Percentiles rank a stretch among this genome's conserved stretches.
These are phyloP conservation scores for Heteractis magnifica DNA, from an alignment of 92 coral and sea anemone genomes.

Conservation along the genomic window DNA sequence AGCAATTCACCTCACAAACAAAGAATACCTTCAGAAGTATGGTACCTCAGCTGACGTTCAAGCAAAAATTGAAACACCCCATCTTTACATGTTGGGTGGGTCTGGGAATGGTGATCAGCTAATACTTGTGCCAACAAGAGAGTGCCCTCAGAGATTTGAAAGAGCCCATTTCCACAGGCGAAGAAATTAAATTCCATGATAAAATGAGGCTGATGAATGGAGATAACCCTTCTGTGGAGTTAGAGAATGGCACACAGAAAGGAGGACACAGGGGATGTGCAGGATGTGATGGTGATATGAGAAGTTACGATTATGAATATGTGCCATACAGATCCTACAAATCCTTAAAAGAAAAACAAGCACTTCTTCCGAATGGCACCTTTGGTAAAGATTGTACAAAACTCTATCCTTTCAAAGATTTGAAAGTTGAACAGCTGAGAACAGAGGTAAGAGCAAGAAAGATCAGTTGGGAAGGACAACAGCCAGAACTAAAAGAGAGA, in stretches of 20 bases:
- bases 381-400: no score
- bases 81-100: constrained; percentile 19
- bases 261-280: not conserved
- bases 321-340: not conserved
- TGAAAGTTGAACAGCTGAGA: no score
- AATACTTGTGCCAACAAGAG: constrained; percentile 12
- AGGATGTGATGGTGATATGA: not conserved
- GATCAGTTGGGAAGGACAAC: no score
- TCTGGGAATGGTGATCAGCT: constrained; percentile 7
- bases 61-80: constrained; percentile 4
- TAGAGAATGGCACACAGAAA: not conserved
- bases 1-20: constrained; percentile 13
- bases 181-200: not conserved
- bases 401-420: no score
- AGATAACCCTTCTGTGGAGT: not conserved
- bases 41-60: not conserved
- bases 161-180: not conserved
- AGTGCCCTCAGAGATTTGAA: constrained; percentile 1
- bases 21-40: not conserved
- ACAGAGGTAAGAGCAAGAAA: no score
- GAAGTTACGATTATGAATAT: not conserved
- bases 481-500: no score
- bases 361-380: no score
- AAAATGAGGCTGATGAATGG: not conserved
- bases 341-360: no score